These are phyloP conservation scores for Podabrus alpinus DNA, from an alignment of 2,888 invertebrate genomes.

Conservation along the genomic window DNA sequence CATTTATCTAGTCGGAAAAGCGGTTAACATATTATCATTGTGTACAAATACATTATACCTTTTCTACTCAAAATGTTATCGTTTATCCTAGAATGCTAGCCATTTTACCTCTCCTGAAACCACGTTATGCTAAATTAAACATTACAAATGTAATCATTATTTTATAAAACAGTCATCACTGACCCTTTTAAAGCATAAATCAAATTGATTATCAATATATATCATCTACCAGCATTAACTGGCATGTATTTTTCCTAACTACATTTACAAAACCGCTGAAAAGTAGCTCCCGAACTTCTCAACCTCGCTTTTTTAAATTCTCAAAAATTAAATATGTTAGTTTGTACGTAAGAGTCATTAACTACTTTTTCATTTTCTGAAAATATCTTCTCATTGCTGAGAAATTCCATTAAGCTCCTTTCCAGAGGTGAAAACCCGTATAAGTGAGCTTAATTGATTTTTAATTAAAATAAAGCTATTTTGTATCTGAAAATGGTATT, in stretches of 20 bases:
- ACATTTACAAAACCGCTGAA: too few species aligned
- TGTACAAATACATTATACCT: slow-evolving; percentile 3
- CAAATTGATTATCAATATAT: background rate
- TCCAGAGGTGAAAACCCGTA: too few species aligned
- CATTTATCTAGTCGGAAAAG: slow-evolving; percentile 2
- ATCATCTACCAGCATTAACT: background rate
- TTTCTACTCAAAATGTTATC: slow-evolving; percentile 1
- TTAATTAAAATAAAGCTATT: too few species aligned
- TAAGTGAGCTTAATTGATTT: too few species aligned
- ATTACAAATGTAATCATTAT: background rate
- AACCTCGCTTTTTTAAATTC: too few species aligned
- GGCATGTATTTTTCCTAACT: background rate
- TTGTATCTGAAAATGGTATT: too few species aligned
- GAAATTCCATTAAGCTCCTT: too few species aligned
- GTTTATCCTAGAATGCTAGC: background rate
- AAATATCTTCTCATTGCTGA: too few species aligned
- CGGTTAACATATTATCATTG: slow-evolving; percentile 5
- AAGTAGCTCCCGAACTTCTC: too few species aligned
- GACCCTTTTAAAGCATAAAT: background rate
- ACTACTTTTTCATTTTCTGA: too few species aligned
- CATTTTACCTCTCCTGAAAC: background rate
- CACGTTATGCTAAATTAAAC: background rate
- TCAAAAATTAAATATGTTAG: too few species aligned
- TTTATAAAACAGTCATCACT: background rate
- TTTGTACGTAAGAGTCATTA: too few species aligned